Conservation (phyloP, 2,797 vertebrate species). For the Chelidonichthys spinosus region DNA sequence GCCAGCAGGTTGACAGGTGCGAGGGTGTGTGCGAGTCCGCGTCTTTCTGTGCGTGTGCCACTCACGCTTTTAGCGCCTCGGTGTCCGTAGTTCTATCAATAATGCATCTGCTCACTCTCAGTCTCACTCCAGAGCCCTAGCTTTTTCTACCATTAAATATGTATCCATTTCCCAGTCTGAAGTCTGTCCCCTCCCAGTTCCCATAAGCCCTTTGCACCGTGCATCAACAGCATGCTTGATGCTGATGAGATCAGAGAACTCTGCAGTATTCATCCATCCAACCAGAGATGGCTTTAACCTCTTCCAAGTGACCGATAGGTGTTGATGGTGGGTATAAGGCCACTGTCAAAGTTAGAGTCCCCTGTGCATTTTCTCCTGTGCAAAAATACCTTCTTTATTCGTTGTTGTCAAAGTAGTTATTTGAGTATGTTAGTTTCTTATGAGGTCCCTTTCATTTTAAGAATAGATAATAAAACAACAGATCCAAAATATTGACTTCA, state of each 20-base stretch:
- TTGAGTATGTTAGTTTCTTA: neutral
- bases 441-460: neutral
- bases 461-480: neutral
- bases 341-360: neutral
- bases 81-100: conserved; percentile 77
- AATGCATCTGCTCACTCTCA: conserved; percentile 76
- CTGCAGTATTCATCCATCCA: conserved; percentile 10
- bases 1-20: conserved; percentile 68
- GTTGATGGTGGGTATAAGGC: conserved; percentile 6
- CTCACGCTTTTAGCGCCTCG: conserved; percentile 70
- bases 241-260: conserved; percentile 24
- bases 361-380: neutral
- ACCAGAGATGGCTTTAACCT: conserved; percentile 30
- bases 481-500: neutral
- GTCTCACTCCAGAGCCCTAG: conserved; percentile 61
- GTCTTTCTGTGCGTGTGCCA: conserved; percentile 40
- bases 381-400: neutral
- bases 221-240: conserved; percentile 25
- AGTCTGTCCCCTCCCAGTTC: conserved; percentile 66
- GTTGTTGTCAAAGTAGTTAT: neutral
- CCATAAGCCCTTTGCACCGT: conserved; percentile 43
- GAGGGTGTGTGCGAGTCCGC: conserved; percentile 21
- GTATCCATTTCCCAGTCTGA: conserved; percentile 72
- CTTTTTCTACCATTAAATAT: conserved; percentile 82
- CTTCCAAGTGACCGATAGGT: neutral